Evolutionary conservation across 2,888 invertebrate species (phyloP), one percentile per base, ranked within the genome.

Genomic region (Phaonia tiefii): DNA sequence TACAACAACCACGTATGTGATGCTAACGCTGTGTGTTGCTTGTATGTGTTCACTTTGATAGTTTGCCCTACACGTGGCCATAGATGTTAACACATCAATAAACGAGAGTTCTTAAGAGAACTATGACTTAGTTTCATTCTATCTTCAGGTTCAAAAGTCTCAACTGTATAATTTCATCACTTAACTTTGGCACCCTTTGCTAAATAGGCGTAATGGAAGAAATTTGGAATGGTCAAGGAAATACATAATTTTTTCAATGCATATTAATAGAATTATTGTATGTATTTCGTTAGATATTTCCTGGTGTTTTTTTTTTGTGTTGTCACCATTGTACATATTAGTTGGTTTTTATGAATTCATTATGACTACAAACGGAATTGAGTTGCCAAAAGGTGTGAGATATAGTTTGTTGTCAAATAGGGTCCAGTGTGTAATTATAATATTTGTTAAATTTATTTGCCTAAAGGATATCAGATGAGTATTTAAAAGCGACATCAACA

Each of bases 371-470:
- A 72, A 42, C 67, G 17, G 54, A 15, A 67, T 44, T 42, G 65
- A 54, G 69, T 44, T 31, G 3, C 44, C 42, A 58, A 49, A n/a
- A 65, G 77, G 71, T 73, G 54, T 72, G 42, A 60, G 58, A 75
- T 65, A 75, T 73, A 42, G 60, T 75, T 82, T 83, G 56, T 70
- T 83, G 81, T 82, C 83, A 83, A 78, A 87, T 7, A 25, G 10
- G 20, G 20, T 20, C 8, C 37, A 60, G 20, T 85, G 85, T 87
- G 86, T 88, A 88, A 88, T 88, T 88, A 87, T 87, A 86, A 86
- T 87, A 87, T 87, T 87, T 88, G 87, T 86, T 42, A 56, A 87
- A 87, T 86, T 86, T 86, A 88, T 88, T 87, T 88, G 87, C 79
- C 83, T 54, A 72, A 79, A 85, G 86, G 84, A 83, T 86, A 86